A percentile compares a stretch with the other conserved stretches of the same genome.
Evolutionary conservation across 1,140 invertebrate species (phyloP).

Genomic region (Ceratina japonica): DNA sequence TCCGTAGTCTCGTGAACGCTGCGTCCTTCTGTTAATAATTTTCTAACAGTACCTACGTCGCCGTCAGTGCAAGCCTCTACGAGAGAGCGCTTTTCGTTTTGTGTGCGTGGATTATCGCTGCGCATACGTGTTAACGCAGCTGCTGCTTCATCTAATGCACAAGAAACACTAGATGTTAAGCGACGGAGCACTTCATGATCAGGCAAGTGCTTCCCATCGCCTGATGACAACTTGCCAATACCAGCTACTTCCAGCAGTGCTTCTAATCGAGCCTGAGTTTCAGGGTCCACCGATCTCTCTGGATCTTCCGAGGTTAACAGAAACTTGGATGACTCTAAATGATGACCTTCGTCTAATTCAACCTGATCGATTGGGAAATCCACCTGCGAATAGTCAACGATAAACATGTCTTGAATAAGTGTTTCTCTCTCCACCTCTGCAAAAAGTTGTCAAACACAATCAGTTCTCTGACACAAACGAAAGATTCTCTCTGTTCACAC

Average conservation of each 20-base stretch:
- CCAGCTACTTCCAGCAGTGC: conserved; percentile 94
- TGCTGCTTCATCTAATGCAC: conserved; percentile 96
- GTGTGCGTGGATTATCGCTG: conserved; percentile 85
- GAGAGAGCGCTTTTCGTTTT: conserved; percentile 83
- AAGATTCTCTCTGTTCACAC: too few relatives aligned
- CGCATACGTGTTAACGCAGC: conserved; percentile 96
- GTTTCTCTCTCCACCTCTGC: too few relatives aligned
- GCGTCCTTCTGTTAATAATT: conserved; percentile 93
- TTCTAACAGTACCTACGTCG: conserved; percentile 93
- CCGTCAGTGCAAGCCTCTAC: conserved; percentile 95
- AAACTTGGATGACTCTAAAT: conserved; percentile 88
- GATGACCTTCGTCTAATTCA: conserved; percentile 84
- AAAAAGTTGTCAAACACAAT: too few relatives aligned
- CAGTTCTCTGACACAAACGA: too few relatives aligned
- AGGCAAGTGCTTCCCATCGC: conserved; percentile 89
- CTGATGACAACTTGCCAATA: conserved; percentile 85
- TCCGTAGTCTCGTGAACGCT: conserved; percentile 96
- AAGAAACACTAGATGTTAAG: conserved; percentile 93
- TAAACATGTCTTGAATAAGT: not conserved
- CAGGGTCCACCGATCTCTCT: conserved; percentile 91
- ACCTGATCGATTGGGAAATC: conserved; percentile 84
- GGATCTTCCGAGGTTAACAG: conserved; percentile 87
- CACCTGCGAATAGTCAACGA: conserved; percentile 78
- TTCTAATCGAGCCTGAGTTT: conserved; percentile 93
- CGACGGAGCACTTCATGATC: conserved; percentile 91